Evolutionary conservation across 1,140 invertebrate genomes (phyloP), one percentile per base, ranked within the genome.

Genomic region (Carposina sasakii): DNA sequence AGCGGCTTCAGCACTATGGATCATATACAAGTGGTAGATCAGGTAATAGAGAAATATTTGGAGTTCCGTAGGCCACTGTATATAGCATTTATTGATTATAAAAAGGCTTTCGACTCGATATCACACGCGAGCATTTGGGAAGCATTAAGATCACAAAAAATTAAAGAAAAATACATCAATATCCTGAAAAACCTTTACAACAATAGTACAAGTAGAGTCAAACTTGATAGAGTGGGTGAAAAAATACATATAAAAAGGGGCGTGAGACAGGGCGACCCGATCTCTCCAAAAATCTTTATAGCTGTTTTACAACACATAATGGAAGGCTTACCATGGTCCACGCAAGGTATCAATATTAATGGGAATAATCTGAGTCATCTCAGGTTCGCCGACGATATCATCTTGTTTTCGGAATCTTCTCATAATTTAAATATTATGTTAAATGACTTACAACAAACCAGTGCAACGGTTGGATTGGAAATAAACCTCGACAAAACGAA

Each of bases 1-100:
- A 56, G 43, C 12, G 60, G 62, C 1, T 76, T 58, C 19, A 63
- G 60, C 43, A 67, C 65, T 19, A 36, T 48, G 15, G 60, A 67
- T 23, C 60, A 69, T 36, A 61, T 67, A 12, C 63, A 62, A 34
- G 54, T 56, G 0, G 51, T 68, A 1, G 52, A 63, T 8, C 53
- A 48, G 34, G 28, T 64, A 6, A 64, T 69, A 37, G 65, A 68
- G 34, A 60, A 64, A 43, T 54, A 54, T 15, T 1, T 51, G 51
- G 52, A 67, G 48, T 64, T 57, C 26, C 24, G 36, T 2, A 55
- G 51, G 56, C 61, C 64, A 3, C 37, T 59, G 1, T 52, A 59
- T 17, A 5, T 59, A 44, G 52, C 51, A 22, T 62, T 62, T n/a
- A 57, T 57, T 2, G 48, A 56, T 8, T 56, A 42, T 15, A 43